Evolutionary conservation across 2,888 invertebrate species (phyloP).

Genomic region (Ephialtes manifestator): DNA sequence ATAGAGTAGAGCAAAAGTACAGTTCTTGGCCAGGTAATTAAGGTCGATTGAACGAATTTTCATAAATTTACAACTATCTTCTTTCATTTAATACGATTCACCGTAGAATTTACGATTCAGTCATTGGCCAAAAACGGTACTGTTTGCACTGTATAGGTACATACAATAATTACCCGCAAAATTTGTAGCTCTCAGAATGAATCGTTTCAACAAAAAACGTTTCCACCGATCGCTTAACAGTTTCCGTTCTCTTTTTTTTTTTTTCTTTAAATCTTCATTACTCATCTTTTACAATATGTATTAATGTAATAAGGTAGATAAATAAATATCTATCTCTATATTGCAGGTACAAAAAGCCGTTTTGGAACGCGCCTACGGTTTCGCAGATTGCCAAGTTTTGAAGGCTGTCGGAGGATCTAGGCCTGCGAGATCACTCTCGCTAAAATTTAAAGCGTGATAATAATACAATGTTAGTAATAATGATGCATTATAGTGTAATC

Average conservation of each 20-base stretch:
- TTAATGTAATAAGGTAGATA: conserved; percentile 78
- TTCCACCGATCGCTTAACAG: background rate
- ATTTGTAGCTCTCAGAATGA: background rate
- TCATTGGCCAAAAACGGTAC: conserved; percentile 8
- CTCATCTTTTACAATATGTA: conserved; percentile 68
- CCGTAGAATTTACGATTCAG: background rate
- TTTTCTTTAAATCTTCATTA: conserved; percentile 47
- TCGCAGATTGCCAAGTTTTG: conserved; percentile 63
- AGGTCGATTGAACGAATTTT: background rate
- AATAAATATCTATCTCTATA: conserved; percentile 80
- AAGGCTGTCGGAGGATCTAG: conserved; percentile 64
- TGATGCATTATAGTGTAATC: conserved; percentile 12
- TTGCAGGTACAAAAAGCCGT: conserved; percentile 82
- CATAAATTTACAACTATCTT: background rate
- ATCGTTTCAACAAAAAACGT: conserved; percentile 9
- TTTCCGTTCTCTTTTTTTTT: conserved; percentile 11
- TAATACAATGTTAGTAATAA: conserved; percentile 2
- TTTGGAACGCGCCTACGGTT: conserved; percentile 55
- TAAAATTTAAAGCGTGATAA: conserved; percentile 31
- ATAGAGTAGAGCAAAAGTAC: background rate
- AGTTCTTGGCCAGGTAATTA: background rate
- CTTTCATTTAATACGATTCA: background rate
- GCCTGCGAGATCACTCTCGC: conserved; percentile 59
- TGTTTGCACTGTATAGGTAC: background rate
- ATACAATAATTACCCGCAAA: background rate